These are phyloP conservation scores for Syngnathus scovelli DNA, from an alignment of 2,113 vertebrate genomes.

Conservation along the genomic window DNA sequence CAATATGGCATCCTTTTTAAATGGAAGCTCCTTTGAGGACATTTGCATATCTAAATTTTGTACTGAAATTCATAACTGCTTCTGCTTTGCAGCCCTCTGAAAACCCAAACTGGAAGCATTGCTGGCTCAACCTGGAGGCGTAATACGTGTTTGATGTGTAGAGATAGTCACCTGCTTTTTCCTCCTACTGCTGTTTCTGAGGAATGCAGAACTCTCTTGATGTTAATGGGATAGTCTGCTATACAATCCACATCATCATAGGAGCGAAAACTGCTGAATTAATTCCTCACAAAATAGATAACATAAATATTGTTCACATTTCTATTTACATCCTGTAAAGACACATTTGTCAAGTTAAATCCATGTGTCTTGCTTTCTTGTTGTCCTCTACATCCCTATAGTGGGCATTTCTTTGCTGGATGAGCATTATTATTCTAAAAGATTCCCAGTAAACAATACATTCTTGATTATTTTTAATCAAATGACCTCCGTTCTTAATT, in stretches of 20 bases:
- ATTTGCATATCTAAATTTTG: conserved; percentile 74
- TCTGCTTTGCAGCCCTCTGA: conserved; percentile 64
- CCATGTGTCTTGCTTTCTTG: conserved; percentile 4
- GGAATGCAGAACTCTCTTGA: conserved; percentile 64
- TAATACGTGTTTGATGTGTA: conserved; percentile 75
- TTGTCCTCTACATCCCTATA: conserved; percentile 8
- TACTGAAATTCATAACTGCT: conserved; percentile 64
- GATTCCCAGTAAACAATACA: not conserved
- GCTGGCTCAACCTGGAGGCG: conserved; percentile 66
- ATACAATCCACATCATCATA: conserved; percentile 45
- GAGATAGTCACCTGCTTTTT: conserved; percentile 66
- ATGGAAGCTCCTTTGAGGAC: conserved; percentile 68
- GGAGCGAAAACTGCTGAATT: conserved; percentile 48
- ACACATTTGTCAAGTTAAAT: conserved; percentile 16
- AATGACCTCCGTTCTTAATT: not conserved
- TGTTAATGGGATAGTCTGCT: conserved; percentile 63
- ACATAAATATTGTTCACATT: conserved; percentile 16
- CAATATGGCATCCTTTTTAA: conserved; percentile 72
- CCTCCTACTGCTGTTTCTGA: conserved; percentile 48
- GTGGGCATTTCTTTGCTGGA: not conserved
- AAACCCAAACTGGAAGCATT: conserved; percentile 59
- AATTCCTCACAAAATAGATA: conserved; percentile 47
- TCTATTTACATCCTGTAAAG: conserved; percentile 8
- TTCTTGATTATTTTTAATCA: not conserved
- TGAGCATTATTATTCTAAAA: not conserved